A percentile compares a stretch with the other conserved stretches of the same genome.
Conservation (phyloP, 2,797 vertebrate genomes). For the Vireo griseus region DNA sequence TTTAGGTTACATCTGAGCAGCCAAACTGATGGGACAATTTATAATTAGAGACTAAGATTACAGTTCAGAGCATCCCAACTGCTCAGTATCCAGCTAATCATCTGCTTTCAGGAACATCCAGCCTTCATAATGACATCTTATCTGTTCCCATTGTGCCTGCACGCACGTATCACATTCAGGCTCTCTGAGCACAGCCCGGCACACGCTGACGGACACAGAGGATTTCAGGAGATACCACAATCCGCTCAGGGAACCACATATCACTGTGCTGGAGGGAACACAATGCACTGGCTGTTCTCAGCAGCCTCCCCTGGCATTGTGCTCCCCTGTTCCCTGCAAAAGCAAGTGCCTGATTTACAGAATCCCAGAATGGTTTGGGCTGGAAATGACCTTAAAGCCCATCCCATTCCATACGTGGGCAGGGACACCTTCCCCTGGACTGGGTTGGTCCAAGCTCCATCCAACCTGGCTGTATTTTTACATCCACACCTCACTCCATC, state of each 20-base stretch:
- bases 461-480: not conserved
- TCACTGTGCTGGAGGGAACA: not conserved
- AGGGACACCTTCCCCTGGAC: not conserved
- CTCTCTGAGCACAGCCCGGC: not conserved
- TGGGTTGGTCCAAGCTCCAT: not conserved
- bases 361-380: not conserved
- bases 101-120: not conserved
- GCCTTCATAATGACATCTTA: not conserved
- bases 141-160: not conserved
- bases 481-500: not conserved
- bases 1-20: not conserved
- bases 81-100: slow-evolving; percentile 10
- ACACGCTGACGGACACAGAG: accelerated
- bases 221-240: not conserved
- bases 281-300: not conserved
- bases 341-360: not conserved
- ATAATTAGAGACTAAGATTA: not conserved
- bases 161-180: not conserved
- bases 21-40: not conserved
- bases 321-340: not conserved
- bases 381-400: not conserved
- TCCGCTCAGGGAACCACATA: not conserved
- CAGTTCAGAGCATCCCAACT: slow-evolving; percentile 2
- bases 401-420: not conserved
- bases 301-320: not conserved